Conservation (phyloP, 2,113 vertebrate species). For the Brachyhypopomus gauderio region DNA sequence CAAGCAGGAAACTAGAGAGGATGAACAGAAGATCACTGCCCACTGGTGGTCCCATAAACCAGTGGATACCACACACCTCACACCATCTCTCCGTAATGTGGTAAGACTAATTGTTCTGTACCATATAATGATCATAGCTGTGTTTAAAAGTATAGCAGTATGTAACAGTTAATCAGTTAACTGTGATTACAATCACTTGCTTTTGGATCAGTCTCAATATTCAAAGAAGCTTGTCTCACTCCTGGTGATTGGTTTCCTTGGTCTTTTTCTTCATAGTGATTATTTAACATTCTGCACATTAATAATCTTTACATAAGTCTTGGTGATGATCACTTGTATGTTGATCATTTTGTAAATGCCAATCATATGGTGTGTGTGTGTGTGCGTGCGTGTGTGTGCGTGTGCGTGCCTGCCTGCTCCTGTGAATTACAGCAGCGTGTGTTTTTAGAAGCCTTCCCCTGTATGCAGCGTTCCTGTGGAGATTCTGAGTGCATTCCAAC, state of each 20-base stretch:
- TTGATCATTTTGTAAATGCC: not conserved
- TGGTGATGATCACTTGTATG: too few relatives aligned
- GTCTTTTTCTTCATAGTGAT: too few relatives aligned
- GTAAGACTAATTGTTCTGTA: conserved; percentile 51
- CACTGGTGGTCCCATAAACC: conserved; percentile 71
- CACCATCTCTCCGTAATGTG: conserved; percentile 55
- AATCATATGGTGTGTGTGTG: not conserved
- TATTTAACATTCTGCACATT: too few relatives aligned
- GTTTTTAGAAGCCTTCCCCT: conserved; percentile 71
- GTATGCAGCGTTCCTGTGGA: conserved; percentile 29
- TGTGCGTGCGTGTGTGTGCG: conserved; percentile 6
- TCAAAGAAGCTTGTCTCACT: too few relatives aligned
- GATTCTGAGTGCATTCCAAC: conserved; percentile 62
- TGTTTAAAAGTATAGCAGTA: too few relatives aligned
- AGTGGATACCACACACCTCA: conserved; percentile 54
- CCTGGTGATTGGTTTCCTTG: too few relatives aligned
- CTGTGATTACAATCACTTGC: too few relatives aligned
- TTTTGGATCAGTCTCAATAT: too few relatives aligned
- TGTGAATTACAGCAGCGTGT: conserved; percentile 58
- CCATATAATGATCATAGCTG: not conserved
- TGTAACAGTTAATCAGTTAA: too few relatives aligned
- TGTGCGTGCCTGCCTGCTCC: conserved; percentile 21
- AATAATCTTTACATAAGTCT: too few relatives aligned
- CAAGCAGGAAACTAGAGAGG: conserved; percentile 54
- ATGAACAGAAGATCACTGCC: conserved; percentile 43